Base-by-base conservation (phyloP, 1,140 invertebrate species). In the Drosophila nannoptera region DNA sequence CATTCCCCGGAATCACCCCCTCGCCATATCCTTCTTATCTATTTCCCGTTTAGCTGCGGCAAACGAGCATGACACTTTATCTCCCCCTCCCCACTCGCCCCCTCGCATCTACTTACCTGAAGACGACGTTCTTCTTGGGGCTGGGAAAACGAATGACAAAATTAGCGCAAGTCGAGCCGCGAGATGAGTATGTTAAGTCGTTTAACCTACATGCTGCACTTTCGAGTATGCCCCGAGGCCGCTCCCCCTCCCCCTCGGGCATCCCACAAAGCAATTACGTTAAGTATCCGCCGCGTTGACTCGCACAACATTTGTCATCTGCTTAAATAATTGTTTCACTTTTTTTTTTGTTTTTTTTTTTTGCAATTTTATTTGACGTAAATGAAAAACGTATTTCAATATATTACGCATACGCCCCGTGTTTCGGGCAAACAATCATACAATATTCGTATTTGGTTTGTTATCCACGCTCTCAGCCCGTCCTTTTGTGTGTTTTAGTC, bases 301-400 rank as follows among this genome's bases (percentile, higher is more conserved):
- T n/a, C n/a, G n/a, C n/a, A 43, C 40, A n/a, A 43, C 40, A 43
- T 29, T 7, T 46, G 16, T 31, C 12, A 43, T 43, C 38, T 53
- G 8, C 11, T 14, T 16, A 6, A 31, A 8, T 45, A 35, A 12
- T 49, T 60, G 1, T 45, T 45, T 64, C 43, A 48, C 55, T 33
- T 64, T 75, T 46, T 46, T n/a, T 42, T 50, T 63, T 61, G 52
- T 48, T 40, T 36, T 69, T 61, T 42, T 73, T 69, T 77, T 48
- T 83, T 59, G 45, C 64, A 62, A 75, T 69, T 78, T 77, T 73
- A 76, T 66, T 76, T 70, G 61, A 54, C 59, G 68, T 69, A 72
- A 81, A 81, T 77, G 61, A 81, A 84, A 86, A 81, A 58, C 63
- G 65, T 49, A 59, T 73, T 70, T 86, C 58, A 55, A 72, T 84